Conservation (phyloP, 2,797 vertebrate species). For the Streptopelia turtur region DNA sequence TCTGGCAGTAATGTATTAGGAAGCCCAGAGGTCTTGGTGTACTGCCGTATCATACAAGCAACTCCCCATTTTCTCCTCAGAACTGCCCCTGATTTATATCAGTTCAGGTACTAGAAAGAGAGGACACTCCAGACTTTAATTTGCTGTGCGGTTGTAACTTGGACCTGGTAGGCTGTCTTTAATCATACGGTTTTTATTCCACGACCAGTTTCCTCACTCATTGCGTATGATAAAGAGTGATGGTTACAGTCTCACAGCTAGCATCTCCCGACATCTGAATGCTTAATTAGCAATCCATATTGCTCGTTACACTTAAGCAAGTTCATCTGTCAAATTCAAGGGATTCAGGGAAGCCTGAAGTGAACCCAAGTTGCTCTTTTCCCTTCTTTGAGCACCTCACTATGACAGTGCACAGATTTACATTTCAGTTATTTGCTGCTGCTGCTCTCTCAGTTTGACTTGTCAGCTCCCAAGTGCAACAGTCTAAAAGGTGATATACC, state of each 20-base stretch:
- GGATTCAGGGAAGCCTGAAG: background rate
- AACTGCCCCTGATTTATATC: background rate
- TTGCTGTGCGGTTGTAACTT: background rate
- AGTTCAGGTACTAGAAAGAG: background rate
- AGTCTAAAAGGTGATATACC: background rate
- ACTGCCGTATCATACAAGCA: background rate
- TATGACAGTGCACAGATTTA: background rate
- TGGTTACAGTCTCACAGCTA: background rate
- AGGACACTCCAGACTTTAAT: background rate
- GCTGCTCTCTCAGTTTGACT: background rate
- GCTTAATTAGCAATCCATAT: background rate
- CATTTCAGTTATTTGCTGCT: background rate
- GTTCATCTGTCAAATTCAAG: background rate
- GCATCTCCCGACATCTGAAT: background rate
- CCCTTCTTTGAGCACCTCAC: background rate
- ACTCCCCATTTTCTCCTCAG: background rate
- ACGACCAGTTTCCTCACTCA: background rate
- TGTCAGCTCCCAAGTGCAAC: background rate
- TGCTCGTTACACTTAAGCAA: background rate
- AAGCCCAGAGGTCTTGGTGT: background rate
- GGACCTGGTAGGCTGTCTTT: background rate
- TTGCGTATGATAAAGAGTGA: background rate
- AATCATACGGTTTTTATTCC: background rate
- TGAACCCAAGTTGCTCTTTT: background rate
- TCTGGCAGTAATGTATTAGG: constrained; percentile 10